Evolutionary conservation across 2,888 invertebrate genomes (phyloP).

Genomic region (Agonopterix heracliana): DNA sequence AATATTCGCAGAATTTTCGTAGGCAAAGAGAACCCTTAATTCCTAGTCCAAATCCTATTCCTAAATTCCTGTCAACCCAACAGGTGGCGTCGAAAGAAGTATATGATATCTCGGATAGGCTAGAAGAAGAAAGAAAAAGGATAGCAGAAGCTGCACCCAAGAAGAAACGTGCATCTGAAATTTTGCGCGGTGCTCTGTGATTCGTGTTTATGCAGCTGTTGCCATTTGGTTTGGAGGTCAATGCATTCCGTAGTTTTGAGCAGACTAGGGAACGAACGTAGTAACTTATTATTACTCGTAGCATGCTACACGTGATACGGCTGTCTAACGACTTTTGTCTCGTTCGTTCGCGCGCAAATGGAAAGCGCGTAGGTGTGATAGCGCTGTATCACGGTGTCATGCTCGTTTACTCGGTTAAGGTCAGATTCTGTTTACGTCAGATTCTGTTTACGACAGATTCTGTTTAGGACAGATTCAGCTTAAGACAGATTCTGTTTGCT

Average conservation of each 20-base stretch:
- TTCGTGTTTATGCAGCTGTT: neutral
- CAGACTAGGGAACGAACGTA: neutral
- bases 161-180: conserved; percentile 43
- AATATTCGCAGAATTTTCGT: too few species aligned
- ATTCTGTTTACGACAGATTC: too few species aligned
- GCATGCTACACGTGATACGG: too few species aligned
- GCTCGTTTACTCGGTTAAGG: neutral
- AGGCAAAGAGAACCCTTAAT: neutral
- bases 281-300: neutral
- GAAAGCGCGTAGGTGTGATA: neutral
- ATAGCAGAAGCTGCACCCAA: conserved; percentile 49
- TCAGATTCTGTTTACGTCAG: neutral
- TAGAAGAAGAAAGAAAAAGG: conserved; percentile 42
- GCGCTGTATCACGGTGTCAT: neutral
- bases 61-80: neutral
- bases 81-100: conserved; percentile 51
- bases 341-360: too few species aligned
- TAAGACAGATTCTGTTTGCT: too few species aligned
- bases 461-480: too few species aligned
- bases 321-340: too few species aligned
- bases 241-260: too few species aligned
- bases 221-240: too few species aligned
- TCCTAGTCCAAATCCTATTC: conserved; percentile 3
- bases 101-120: conserved; percentile 43
- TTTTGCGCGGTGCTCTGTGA: conserved; percentile 31